These are phyloP conservation scores for Opisthocomus hoazin DNA, from an alignment of 2,113 vertebrate species.

Conservation along the genomic window DNA sequence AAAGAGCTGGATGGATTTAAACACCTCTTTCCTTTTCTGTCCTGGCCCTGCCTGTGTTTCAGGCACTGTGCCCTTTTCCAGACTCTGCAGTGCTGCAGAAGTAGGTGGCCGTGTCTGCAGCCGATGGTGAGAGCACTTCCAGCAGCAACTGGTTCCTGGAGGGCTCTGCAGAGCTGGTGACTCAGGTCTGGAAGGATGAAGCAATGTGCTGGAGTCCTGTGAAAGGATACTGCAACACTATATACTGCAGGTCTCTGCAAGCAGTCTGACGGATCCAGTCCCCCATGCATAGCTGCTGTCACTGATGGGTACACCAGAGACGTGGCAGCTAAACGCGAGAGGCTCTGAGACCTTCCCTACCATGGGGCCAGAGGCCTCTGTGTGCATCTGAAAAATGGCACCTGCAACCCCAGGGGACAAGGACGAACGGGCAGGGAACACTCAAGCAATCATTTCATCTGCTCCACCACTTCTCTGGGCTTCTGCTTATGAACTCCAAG, in stretches of 20 bases:
- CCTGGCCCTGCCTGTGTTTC: neutral
- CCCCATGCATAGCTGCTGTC: neutral
- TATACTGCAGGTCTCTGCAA: neutral
- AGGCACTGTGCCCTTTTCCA: neutral
- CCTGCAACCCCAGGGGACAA: neutral
- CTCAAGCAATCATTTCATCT: neutral
- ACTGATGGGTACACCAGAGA: neutral
- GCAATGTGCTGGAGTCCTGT: neutral
- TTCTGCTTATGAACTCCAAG: neutral
- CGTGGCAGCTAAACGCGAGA: neutral
- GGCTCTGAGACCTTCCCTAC: neutral
- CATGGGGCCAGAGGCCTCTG: neutral
- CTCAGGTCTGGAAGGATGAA: neutral
- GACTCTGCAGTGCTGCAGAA: neutral
- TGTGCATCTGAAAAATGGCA: neutral
- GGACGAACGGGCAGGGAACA: neutral
- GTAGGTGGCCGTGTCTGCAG: neutral
- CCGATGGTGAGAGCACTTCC: neutral
- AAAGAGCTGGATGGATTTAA: neutral
- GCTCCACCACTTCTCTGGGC: neutral
- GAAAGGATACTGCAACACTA: neutral
- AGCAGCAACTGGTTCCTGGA: neutral
- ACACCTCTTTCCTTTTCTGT: neutral
- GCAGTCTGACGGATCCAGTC: neutral
- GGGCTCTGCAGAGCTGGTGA: neutral